Evolutionary conservation across 2,888 invertebrate species (phyloP).

Genomic region (Spodoptera picta): DNA sequence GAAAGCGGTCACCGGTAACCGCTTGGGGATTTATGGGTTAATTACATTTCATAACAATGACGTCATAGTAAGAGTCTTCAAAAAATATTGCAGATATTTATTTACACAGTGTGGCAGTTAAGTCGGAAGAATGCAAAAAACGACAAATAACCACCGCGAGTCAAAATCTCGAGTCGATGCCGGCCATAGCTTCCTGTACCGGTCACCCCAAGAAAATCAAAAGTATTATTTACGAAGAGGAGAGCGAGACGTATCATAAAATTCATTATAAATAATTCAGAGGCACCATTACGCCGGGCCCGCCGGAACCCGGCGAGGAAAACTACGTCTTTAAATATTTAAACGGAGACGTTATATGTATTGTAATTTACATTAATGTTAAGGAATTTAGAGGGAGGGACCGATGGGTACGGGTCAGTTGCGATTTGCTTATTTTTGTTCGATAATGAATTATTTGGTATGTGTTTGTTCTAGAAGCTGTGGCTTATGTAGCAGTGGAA

Average conservation of each 20-base stretch:
- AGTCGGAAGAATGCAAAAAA: not conserved
- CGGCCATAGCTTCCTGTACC: constrained; percentile 43
- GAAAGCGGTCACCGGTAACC: no score
- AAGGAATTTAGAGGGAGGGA: constrained; percentile 74
- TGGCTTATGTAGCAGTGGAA: not conserved
- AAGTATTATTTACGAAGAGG: constrained; percentile 78
- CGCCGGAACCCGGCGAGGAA: constrained; percentile 72
- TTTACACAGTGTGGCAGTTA: not conserved
- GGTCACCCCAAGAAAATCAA: constrained; percentile 69
- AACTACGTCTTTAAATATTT: constrained; percentile 85
- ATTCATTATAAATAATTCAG: constrained; percentile 85
- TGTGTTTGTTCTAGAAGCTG: constrained; percentile 12
- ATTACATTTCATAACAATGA: no score
- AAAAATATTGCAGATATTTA: no score
- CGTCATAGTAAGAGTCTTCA: no score
- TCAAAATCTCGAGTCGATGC: constrained; percentile 21
- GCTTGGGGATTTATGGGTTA: no score
- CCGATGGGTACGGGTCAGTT: constrained; percentile 46
- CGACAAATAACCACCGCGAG: constrained; percentile 2
- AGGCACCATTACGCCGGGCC: constrained; percentile 78
- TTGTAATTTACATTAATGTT: constrained; percentile 87
- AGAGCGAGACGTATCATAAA: constrained; percentile 82
- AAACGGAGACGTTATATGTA: constrained; percentile 85
- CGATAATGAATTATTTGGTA: constrained; percentile 34
- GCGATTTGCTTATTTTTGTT: constrained; percentile 55